Conservation (phyloP, 2,797 vertebrate species). For the Acanthis flammea region DNA sequence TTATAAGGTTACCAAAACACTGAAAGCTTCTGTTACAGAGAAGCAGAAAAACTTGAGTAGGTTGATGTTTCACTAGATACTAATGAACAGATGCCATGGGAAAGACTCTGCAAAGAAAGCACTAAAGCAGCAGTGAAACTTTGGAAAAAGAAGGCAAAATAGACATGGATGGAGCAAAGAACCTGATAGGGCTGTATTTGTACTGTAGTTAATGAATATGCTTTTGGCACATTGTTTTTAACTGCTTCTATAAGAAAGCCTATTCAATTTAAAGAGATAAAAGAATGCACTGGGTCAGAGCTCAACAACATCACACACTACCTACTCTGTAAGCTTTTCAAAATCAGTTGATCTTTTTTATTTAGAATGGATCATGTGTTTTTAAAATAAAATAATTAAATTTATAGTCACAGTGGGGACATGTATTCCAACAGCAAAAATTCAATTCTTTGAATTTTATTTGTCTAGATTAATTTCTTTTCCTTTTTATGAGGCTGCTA, state of each 20-base stretch:
- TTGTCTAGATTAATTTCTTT: slow-evolving; percentile 19
- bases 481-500: slow-evolving; percentile 19
- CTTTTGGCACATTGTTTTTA: not conserved
- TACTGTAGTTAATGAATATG: slow-evolving; percentile 16
- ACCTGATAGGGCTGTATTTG: not conserved
- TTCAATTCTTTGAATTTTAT: not conserved
- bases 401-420: not conserved
- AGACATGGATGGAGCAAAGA: not conserved
- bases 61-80: slow-evolving; percentile 22
- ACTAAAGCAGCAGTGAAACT: slow-evolving; percentile 27
- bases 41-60: slow-evolving; percentile 24
- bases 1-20: slow-evolving; percentile 51
- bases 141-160: slow-evolving; percentile 22
- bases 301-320: not conserved
- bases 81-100: slow-evolving; percentile 11
- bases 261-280: not conserved
- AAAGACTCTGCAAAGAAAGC: slow-evolving; percentile 35
- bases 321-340: not conserved
- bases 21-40: not conserved
- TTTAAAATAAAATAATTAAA: not conserved
- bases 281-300: not conserved
- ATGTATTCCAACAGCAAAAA: not conserved
- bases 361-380: not conserved
- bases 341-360: not conserved
- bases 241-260: not conserved